A percentile compares a stretch with the other conserved stretches of the same genome.
Conservation (phyloP, 2,113 vertebrate species). For the Tragelaphus strepsiceros region DNA sequence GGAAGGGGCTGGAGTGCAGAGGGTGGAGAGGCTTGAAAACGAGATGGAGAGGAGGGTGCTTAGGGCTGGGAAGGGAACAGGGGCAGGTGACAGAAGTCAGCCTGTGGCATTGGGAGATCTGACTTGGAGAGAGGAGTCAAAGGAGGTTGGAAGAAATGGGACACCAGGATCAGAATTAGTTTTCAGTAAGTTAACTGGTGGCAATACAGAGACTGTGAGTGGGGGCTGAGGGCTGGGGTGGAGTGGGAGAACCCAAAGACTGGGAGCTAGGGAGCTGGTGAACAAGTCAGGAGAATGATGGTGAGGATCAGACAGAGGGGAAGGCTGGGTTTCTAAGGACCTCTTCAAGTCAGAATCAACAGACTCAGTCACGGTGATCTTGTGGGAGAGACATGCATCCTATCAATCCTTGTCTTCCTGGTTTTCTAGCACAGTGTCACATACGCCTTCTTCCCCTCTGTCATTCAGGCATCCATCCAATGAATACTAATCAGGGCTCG, state of each 20-base stretch:
- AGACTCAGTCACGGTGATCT: background rate
- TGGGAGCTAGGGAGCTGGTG: background rate
- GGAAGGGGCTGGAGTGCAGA: background rate
- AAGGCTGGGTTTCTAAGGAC: background rate
- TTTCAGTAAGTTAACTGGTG: background rate
- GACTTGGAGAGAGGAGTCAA: background rate
- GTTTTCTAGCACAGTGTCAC: background rate
- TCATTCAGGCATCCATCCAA: background rate
- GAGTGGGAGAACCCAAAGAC: background rate
- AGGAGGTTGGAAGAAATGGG: background rate
- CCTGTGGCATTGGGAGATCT: background rate
- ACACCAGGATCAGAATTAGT: background rate
- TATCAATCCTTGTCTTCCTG: background rate
- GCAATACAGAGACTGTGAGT: background rate
- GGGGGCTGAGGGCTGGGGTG: background rate
- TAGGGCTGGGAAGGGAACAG: accelerated
- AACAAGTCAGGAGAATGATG: background rate
- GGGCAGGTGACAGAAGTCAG: background rate
- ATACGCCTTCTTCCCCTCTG: background rate
- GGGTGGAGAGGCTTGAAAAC: background rate
- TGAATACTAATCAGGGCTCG: background rate
- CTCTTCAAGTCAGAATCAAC: background rate
- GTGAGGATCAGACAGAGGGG: background rate
- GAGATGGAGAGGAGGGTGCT: background rate
- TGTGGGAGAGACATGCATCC: background rate